Base-by-base conservation (phyloP, 2,797 vertebrate genomes). In the Spinus olivaceus region DNA sequence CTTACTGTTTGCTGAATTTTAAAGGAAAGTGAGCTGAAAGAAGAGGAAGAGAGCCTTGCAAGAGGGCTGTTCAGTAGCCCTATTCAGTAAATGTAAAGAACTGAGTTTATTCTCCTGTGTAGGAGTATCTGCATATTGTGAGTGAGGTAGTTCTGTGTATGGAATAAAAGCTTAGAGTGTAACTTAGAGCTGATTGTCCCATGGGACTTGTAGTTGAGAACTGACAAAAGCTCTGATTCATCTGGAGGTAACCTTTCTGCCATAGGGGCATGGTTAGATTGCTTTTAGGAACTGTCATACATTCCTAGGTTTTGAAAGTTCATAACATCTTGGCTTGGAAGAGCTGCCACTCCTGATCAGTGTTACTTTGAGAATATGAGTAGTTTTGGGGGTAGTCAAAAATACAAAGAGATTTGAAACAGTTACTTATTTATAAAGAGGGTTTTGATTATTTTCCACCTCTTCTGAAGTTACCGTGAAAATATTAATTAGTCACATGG, bases 161-260 rank as follows among this genome's bases (percentile, higher is more conserved):
- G 39, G 50, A 32, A 70, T 71, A 67, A 83, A 60, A 80, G 15
- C 47, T 84, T 28, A 24, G 46, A 51, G 27, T 37, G n/a, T 85
- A 60, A 41, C 32, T 54, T 63, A 49, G 44, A 67, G 42, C 69
- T 81, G 56, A 60, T 87, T 74, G 35, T 15, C 53, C 46, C 14
- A 11, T 21, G 53, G 49, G 64, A 71, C 27, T 56, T 73, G 49
- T 63, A 60, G 37, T 6, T 63, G 74, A 73, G 69, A 94, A 51
- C 39, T 80, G 81, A 69, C 63, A 77, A 69, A 16, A 81, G 72
- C 61, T 88, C 41, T 87, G 87, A 94, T 91, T 94, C 81, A 96
- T 35, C 61, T 80, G 79, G 57, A 78, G 82, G 57, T 53, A 74
- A 61, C 88, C 80, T 66, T 78, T 25, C 47, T 86, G 60, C 50